Evolutionary conservation across 2,113 vertebrate genomes (phyloP).

Genomic region (Motacilla tschutschensis): DNA sequence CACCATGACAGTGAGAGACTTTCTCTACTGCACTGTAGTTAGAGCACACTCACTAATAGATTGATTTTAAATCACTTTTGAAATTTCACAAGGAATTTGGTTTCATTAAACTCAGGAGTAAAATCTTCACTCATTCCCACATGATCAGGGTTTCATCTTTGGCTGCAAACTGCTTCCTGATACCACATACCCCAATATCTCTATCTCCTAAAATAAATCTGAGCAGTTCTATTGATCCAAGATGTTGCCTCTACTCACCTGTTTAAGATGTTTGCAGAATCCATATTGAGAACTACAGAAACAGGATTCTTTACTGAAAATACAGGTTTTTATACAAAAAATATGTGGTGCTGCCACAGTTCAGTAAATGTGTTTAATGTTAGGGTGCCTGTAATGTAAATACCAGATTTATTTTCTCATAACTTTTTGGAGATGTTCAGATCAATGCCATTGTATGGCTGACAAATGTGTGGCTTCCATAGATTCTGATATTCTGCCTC

Average conservation of each 20-base stretch:
- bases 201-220: neutral
- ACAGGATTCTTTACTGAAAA: neutral
- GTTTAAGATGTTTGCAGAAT: neutral
- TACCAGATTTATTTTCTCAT: slow-evolving; percentile 45
- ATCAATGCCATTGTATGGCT: slow-evolving; percentile 8
- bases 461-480: neutral
- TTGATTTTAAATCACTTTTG: neutral
- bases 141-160: neutral
- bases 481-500: neutral
- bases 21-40: neutral
- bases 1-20: neutral
- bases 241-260: neutral
- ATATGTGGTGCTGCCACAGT: neutral
- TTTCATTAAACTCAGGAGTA: neutral
- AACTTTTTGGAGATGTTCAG: slow-evolving; percentile 2
- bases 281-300: neutral
- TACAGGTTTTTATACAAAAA: neutral
- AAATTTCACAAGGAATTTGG: neutral
- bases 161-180: neutral
- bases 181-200: neutral
- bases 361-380: slow-evolving; percentile 10
- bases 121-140: neutral
- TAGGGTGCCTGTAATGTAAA: slow-evolving; percentile 14
- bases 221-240: neutral
- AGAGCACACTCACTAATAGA: neutral